Evolutionary conservation across 2,888 invertebrate genomes (phyloP).

Genomic region (Troides oblongomaculatus): DNA sequence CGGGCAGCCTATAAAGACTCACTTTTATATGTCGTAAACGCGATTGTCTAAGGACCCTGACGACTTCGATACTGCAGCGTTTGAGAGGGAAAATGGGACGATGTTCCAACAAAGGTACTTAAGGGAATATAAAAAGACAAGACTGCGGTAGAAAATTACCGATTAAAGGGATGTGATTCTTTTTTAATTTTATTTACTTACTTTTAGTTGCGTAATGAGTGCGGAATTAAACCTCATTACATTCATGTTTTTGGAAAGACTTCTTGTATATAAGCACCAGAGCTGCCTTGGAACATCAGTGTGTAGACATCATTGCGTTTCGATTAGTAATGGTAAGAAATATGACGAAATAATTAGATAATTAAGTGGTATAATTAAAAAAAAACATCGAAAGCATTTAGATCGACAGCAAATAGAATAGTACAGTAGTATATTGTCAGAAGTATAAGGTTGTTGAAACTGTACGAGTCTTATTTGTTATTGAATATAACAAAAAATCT

Average conservation of each 20-base stretch:
- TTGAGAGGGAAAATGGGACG: conserved; percentile 43
- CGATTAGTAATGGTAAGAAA: too few relatives aligned
- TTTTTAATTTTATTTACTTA: conserved; percentile 12
- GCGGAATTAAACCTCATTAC: not conserved
- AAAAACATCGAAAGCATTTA: too few relatives aligned
- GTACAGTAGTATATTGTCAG: too few relatives aligned
- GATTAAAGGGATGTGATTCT: conserved; percentile 26
- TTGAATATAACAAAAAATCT: not conserved
- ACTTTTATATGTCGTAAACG: conserved; percentile 80
- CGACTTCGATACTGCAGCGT: conserved; percentile 59
- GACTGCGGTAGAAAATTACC: conserved; percentile 38
- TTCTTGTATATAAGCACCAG: too few relatives aligned
- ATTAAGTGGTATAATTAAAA: too few relatives aligned
- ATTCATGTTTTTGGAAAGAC: not conserved
- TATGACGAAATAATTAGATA: too few relatives aligned
- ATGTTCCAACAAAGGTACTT: conserved; percentile 46
- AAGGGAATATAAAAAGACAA: conserved; percentile 46
- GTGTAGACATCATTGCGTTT: too few relatives aligned
- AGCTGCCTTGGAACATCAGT: too few relatives aligned
- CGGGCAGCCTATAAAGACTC: conserved; percentile 77
- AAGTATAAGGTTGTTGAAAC: too few relatives aligned
- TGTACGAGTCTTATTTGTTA: not conserved
- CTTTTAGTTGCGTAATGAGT: conserved; percentile 2
- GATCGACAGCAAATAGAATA: too few relatives aligned
- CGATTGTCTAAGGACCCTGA: conserved; percentile 74